Evolutionary conservation across 2,113 vertebrate genomes (phyloP).

Genomic region (Psittacus erithacus): DNA sequence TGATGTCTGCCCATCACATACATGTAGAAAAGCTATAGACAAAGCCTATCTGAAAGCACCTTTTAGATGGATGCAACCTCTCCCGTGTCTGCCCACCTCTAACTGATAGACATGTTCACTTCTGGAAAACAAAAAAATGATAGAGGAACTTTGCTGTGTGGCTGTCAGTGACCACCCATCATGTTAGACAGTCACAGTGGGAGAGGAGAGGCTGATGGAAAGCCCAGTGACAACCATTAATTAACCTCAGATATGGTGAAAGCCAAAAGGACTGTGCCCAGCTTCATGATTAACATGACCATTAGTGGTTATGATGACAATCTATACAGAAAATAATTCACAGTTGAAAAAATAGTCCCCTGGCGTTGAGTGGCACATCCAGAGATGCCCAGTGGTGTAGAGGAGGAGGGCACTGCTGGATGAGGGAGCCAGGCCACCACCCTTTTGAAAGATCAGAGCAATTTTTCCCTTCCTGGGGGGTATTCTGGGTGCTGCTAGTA

Average conservation of each 20-base stretch:
- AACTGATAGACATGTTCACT: neutral
- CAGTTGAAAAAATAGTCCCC: neutral
- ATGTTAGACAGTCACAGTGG: neutral
- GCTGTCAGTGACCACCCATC: accelerated
- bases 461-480: accelerated
- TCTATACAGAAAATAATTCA: neutral
- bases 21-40: accelerated
- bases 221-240: neutral
- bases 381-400: accelerated
- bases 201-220: neutral
- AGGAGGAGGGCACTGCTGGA: accelerated
- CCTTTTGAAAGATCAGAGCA: neutral
- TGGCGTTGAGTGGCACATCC: neutral
- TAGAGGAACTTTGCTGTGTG: neutral
- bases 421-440: neutral
- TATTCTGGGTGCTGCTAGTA: neutral
- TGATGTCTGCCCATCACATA: neutral
- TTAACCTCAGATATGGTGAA: neutral
- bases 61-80: accelerated
- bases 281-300: neutral
- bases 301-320: neutral
- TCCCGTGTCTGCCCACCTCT: neutral
- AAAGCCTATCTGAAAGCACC: neutral
- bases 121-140: neutral
- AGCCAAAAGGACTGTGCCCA: neutral